A percentile compares a stretch with the other conserved stretches of the same genome.
These are phyloP conservation scores for Alca torda DNA, from an alignment of 2,797 vertebrate species.

Conservation along the genomic window DNA sequence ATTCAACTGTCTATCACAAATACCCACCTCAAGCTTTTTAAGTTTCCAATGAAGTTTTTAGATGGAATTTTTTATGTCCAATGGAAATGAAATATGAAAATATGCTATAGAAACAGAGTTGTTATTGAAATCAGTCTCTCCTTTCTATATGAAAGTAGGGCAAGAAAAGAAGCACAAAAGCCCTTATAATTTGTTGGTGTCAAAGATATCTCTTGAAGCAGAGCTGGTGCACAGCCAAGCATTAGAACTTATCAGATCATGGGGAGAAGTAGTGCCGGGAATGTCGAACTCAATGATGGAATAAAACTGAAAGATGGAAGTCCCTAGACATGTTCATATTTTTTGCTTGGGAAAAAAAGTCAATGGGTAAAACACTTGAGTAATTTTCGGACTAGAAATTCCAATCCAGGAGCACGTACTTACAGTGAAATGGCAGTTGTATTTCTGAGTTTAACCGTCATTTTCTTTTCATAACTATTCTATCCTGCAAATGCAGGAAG, in stretches of 20 bases:
- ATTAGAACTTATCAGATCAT: background rate
- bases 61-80: background rate
- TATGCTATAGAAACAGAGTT: background rate
- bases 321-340: background rate
- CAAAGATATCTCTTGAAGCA: background rate
- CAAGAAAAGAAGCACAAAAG: background rate
- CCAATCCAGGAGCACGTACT: background rate
- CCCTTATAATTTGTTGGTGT: background rate
- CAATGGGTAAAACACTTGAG: background rate
- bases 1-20: background rate
- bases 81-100: background rate
- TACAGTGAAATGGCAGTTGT: background rate
- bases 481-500: background rate
- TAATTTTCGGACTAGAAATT: background rate
- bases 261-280: background rate
- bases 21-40: background rate
- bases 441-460: background rate
- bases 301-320: background rate
- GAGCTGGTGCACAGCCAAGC: background rate
- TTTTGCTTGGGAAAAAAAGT: background rate
- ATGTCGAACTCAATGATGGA: background rate
- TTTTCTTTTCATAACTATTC: background rate
- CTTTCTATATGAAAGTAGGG: background rate
- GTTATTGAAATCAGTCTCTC: background rate
- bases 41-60: background rate